Evolutionary conservation across 1,140 invertebrate species (phyloP), one percentile per base, ranked within the genome.

Genomic region (Drosophila tropicalis): DNA sequence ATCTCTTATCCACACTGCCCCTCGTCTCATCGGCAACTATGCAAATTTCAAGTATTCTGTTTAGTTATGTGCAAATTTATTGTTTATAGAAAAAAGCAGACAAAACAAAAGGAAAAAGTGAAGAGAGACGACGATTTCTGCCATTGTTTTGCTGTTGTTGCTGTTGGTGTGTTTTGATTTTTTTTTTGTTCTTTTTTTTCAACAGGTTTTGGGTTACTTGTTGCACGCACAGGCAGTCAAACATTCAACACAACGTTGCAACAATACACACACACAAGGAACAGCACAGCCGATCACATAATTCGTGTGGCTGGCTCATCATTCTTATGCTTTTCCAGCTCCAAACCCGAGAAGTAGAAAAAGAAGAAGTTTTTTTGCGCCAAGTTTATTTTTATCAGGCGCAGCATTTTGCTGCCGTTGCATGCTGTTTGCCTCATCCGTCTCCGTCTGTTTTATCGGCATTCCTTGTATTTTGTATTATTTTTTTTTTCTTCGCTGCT

Each of bases 291-390:
- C 82, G 83, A 83, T 86, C 83, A 87, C 84, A 86, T 86, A 86
- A 86, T 89, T 86, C 83, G 83, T 83, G 83, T 80, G 82, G 84
- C 83, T 86, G 83, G 71, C 79, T 83, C 83, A 87, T 87, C 84
- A 89, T 89, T 87, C 83, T 87, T 87, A 57, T 80, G 76, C 79
- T 89, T 76, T 87, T 87, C 82, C 82, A 70, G 80, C 79, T 60
- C 39, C 54, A 61, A 67, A 39, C 56, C 81, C 65, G 60, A 77
- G 67, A 62, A 68, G 61, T 39, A 13, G 63, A 64, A 60, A 62
- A 71, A 76, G 74, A 65, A 58, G 60, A 17, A 41, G 75, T 51
- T 51, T 51, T 19, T 22, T 51, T 51, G 17, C 87, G 83, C 72
- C 83, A 82, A 87, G 83, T 87, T 76, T 89, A 87, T 87, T 87